Base-by-base conservation (phyloP, 2,113 vertebrate genomes). In the Acrocephalus kingi region DNA sequence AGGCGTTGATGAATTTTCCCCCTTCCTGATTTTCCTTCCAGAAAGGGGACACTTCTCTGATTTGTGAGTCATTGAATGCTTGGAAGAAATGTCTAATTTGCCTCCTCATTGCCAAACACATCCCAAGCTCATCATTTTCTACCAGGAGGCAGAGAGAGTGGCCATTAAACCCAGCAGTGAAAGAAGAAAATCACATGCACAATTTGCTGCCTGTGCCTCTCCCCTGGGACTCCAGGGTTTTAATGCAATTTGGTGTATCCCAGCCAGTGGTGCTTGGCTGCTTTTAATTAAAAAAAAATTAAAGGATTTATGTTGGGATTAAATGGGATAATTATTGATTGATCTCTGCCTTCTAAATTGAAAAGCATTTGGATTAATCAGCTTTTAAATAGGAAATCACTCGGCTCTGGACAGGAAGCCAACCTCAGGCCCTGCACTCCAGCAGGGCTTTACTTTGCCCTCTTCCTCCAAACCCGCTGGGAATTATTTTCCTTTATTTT, bases 241-340 rank as follows among this genome's bases (percentile, higher is more conserved):
- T 97, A 96, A 95, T 91, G 84, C 87, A 92, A 83, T 95, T 95
- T 94, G 90, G 94, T 91, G 75, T 69, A 90, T 88, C 81, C 94
- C 84, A 93, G 90, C 82, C 91, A 5, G 84, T 94, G 96, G 95
- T 95, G 92, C 94, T 94, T 96, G 86, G 84, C 73, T 93, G 90
- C 97, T 97, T 97, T 97, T 97, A 97, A 97, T 97, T 97, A 97
- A 97, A 97, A 97, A 97, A 97, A 97, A 97, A 93, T 97, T 97
- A 97, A 96, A 96, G 96, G 97, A 96, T 97, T 97, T 97, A 96
- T 97, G 94, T 93, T 96, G 89, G 96, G 96, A 97, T 97, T 97
- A 97, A 97, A 96, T 95, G 95, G 97, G 93, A 97, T 97, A 96
- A 97, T 97, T 97, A 97, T 97, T 97, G 97, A 97, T 96, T 97